These are phyloP conservation scores for Galagoides demidoff DNA, from an alignment of 2,797 vertebrate genomes.

Conservation along the genomic window DNA sequence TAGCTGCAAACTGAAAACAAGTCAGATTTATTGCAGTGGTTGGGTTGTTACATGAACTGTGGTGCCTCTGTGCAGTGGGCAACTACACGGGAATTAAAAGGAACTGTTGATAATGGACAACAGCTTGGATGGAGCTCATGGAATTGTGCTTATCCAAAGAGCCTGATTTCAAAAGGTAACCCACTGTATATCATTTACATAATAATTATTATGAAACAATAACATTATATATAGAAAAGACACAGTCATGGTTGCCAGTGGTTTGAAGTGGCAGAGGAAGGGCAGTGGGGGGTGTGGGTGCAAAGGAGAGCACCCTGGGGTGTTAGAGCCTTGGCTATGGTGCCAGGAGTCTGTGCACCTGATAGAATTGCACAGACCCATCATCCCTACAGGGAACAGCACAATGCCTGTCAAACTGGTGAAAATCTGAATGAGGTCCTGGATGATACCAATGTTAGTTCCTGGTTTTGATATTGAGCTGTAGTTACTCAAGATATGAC, in stretches of 20 bases:
- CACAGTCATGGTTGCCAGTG: not conserved
- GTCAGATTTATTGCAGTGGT: too few species aligned
- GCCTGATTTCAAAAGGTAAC: not conserved
- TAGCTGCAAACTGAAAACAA: not conserved
- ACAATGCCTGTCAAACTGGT: not conserved
- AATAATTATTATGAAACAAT: not conserved
- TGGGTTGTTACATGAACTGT: not conserved
- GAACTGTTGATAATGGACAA: not conserved
- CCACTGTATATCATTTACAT: not conserved
- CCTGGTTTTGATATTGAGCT: not conserved
- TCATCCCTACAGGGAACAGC: rapidly evolving
- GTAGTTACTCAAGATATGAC: not conserved
- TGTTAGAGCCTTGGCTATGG: not conserved
- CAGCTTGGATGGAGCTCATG: not conserved
- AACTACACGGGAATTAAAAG: not conserved
- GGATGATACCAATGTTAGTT: not conserved
- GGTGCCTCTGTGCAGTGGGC: not conserved
- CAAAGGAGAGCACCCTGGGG: rapidly evolving
- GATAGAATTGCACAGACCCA: not conserved
- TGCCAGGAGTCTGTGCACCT: not conserved
- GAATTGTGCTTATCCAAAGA: not conserved
- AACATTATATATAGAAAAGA: not conserved
- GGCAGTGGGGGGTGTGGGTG: too few species aligned
- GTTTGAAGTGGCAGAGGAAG: not conserved
- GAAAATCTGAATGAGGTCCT: not conserved